phyloP scores from a whole-genome alignment of 2,888 invertebrate species.

The Parnassius apollo region DNA sequence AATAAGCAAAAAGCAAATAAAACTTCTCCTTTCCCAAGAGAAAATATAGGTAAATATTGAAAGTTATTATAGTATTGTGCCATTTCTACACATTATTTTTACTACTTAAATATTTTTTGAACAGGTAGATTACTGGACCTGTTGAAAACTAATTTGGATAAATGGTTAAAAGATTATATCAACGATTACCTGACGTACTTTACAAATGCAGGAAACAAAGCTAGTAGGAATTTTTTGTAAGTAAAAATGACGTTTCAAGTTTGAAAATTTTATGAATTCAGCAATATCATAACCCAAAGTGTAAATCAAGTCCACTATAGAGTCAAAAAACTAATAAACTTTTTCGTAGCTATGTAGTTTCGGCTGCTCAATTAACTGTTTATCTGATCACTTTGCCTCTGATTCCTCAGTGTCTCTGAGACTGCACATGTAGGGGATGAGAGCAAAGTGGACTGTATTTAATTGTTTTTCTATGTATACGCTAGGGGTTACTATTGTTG shows the following conservation, averaged over 20 bases:
- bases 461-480: no score
- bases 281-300: no score
- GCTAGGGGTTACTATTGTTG: no score
- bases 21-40: constrained; percentile 31
- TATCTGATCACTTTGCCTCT: no score
- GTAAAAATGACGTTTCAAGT: constrained; percentile 28
- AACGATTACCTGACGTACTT: constrained; percentile 58
- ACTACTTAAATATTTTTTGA: constrained; percentile 9
- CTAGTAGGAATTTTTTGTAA: constrained; percentile 42
- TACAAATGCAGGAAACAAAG: constrained; percentile 31
- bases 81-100: neutral
- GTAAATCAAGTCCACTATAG: no score
- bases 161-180: constrained; percentile 67
- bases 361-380: no score
- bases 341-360: no score
- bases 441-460: no score
- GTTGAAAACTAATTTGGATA: constrained; percentile 55
- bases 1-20: constrained; percentile 32
- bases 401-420: no score
- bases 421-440: no score
- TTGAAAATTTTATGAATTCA: no score
- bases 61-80: neutral
- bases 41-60: constrained; percentile 42
- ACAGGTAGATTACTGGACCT: constrained; percentile 51
- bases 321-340: no score